Base-by-base conservation (phyloP, 1,140 invertebrate species). In the Drosophila lowei region DNA sequence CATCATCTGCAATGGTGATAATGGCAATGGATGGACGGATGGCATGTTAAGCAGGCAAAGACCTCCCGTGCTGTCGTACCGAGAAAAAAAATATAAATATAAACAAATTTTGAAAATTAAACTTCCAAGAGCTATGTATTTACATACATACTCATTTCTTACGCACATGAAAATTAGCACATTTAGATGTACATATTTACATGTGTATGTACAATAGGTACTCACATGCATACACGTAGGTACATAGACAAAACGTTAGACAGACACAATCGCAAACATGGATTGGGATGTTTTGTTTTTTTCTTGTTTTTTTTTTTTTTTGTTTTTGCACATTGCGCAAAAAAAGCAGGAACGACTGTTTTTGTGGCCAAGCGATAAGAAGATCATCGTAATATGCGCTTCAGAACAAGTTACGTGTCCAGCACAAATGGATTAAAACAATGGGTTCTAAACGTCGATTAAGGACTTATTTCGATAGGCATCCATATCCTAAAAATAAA, bases 31-130 rank as follows among this genome's bases (percentile, higher is more conserved):
- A 59, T 72, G 54, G 34, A 16, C 38, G n/a, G 42, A 15, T 52
- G 50, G 50, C 15, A 9, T 30, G 23, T 11, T 13, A 30, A 44
- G 23, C 21, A 50, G 28, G 16, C 18, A 30, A 30, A 30, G 21
- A 53, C 53, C 34, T 18, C 34, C 50, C 23, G 30, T 44, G 41
- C 59, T 54, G n/a, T 13, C 28, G 28, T 30, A 49, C n/a, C 5
- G 44, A 21, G 47, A 46, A 52, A 15, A 15, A 34, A 41, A 60
- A 60, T 59, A 46, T 74, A 83, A 83, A 75, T 63, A 86, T 81
- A 85, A 80, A 86, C 80, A 85, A 73, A 61, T 72, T 66, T 47
- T 62, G 71, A 3, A 46, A 66, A 77, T 70, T 79, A n/a, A 72
- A 84, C 62, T 52, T 65, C 49, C 65, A 75, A 65, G 62, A 55